Evolutionary conservation across 1,140 invertebrate species (phyloP).

Genomic region (Apis florea): DNA sequence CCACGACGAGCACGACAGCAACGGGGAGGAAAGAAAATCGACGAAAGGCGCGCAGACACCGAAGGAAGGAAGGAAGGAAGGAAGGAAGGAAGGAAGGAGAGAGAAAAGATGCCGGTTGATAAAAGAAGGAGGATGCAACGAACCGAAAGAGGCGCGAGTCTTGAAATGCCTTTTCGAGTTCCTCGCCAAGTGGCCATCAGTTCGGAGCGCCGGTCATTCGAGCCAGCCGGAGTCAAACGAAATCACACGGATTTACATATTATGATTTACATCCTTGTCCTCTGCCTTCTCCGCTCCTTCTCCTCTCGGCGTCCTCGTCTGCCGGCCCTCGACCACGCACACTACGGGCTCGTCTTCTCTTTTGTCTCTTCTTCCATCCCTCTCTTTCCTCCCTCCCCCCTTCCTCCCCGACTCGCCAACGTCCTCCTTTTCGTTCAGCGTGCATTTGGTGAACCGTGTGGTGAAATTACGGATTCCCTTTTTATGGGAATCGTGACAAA

Average conservation of each 20-base stretch:
- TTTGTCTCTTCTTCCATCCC: constrained; percentile 10
- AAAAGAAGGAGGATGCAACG: background rate
- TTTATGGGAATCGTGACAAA: too few species aligned
- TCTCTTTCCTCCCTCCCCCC: background rate
- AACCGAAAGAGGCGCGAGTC: constrained; percentile 58
- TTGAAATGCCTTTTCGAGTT: constrained; percentile 69
- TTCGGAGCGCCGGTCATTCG: constrained; percentile 65
- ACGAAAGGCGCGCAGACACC: background rate
- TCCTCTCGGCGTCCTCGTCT: constrained; percentile 43
- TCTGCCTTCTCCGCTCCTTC: constrained; percentile 59
- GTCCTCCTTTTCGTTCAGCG: background rate
- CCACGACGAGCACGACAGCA: constrained; percentile 11
- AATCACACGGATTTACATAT: constrained; percentile 78
- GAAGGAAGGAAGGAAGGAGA: background rate
- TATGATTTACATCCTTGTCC: constrained; percentile 78
- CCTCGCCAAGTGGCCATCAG: constrained; percentile 72
- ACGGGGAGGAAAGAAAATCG: constrained; percentile 21
- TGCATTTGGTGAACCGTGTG: background rate
- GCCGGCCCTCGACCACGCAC: background rate
- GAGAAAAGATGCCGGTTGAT: background rate
- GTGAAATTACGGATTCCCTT: background rate
- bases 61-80: constrained; percentile 1
- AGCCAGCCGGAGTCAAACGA: constrained; percentile 72
- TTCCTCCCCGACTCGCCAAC: too few species aligned
- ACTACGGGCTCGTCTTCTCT: background rate